Conservation (phyloP, 2,888 invertebrate genomes). For the Tholera decimalis region DNA sequence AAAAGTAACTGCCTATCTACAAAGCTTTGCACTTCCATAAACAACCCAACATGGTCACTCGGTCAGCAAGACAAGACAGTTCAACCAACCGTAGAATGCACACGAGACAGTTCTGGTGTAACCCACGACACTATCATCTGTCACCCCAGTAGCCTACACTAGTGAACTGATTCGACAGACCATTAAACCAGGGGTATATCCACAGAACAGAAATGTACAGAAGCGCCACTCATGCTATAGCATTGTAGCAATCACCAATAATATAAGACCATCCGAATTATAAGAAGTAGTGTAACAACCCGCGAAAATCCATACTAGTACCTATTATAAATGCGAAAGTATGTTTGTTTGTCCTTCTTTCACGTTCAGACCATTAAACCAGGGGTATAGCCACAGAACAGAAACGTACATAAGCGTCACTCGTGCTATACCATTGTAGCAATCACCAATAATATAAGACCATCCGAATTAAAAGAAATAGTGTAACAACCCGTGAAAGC, state of each 20-base stretch:
- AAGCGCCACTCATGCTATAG: neutral
- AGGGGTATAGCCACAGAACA: slow-evolving; percentile 38
- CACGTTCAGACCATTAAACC: slow-evolving; percentile 68
- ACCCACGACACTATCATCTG: slow-evolving; percentile 47
- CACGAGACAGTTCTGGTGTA: slow-evolving; percentile 38
- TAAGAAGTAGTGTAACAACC: too few species aligned
- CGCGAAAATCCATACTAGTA: too few species aligned
- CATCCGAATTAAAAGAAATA: too few species aligned
- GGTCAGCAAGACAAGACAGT: slow-evolving; percentile 35
- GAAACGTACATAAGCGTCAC: slow-evolving; percentile 5
- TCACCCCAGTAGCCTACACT: slow-evolving; percentile 51
- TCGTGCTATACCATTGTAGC: neutral
- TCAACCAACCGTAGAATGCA: slow-evolving; percentile 35
- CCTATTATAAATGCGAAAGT: too few species aligned
- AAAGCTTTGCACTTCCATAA: neutral
- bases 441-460: neutral
- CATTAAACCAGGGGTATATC: slow-evolving; percentile 62
- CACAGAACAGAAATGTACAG: slow-evolving; percentile 13
- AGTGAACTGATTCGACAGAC: slow-evolving; percentile 68
- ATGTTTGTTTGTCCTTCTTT: too few species aligned
- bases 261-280: too few species aligned
- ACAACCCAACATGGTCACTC: slow-evolving; percentile 1
- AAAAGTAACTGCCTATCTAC: neutral
- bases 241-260: neutral
- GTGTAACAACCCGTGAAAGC: too few species aligned